phyloP scores from a whole-genome alignment of 2,797 vertebrate species.

The Gallinago stenura region DNA sequence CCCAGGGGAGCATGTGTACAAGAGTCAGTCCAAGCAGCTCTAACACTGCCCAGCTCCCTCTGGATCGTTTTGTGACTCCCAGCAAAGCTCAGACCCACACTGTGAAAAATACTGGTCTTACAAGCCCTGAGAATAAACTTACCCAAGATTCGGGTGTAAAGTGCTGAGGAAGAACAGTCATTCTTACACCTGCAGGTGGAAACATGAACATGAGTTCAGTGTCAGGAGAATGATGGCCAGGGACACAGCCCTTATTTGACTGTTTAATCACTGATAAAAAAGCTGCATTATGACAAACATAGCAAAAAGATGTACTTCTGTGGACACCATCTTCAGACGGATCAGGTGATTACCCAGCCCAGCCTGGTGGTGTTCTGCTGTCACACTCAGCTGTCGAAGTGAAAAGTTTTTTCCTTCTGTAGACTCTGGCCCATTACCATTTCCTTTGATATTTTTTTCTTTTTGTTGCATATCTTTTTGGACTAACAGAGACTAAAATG shows the following conservation, averaged over 20 bases:
- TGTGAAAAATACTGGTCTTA: background rate
- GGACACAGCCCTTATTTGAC: background rate
- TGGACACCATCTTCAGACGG: background rate
- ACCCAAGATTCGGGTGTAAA: background rate
- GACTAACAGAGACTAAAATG: background rate
- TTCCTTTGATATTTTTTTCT: background rate
- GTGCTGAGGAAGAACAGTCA: background rate
- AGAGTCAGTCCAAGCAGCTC: background rate
- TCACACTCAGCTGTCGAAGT: background rate
- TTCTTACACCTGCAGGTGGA: background rate
- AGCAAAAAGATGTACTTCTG: background rate
- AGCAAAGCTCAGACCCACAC: background rate
- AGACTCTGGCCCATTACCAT: background rate
- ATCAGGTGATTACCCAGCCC: background rate
- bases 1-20: background rate
- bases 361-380: background rate
- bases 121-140: background rate
- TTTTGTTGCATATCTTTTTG: background rate
- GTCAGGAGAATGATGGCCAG: background rate
- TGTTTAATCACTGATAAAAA: background rate
- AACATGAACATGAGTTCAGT: background rate
- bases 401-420: background rate
- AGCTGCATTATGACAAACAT: background rate
- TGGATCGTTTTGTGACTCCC: background rate
- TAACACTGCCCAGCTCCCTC: background rate